Percentiles rank a stretch among this genome's conserved stretches.
phyloP scores from a whole-genome alignment of 2,888 invertebrate species.

The Pachymerium ferrugineum region DNA sequence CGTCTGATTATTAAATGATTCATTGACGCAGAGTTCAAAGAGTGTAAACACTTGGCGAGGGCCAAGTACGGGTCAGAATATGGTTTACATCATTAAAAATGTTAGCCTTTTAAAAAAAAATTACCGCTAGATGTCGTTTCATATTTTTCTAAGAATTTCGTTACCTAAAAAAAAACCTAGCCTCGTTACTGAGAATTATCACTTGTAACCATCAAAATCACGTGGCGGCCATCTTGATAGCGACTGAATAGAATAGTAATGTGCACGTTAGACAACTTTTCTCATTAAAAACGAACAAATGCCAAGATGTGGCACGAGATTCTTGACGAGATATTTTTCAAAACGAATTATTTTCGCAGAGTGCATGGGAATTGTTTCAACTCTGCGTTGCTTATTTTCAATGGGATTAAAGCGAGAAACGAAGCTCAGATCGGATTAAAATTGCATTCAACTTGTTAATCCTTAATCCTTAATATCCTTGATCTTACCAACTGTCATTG shows the following conservation, averaged over 20 bases:
- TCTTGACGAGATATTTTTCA: background rate
- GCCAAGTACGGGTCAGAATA: conserved; percentile 27
- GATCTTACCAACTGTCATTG: too few relatives aligned
- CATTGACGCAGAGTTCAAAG: conserved; percentile 15
- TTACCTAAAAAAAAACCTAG: too few relatives aligned
- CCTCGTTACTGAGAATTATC: background rate
- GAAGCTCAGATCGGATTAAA: background rate
- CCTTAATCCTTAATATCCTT: too few relatives aligned
- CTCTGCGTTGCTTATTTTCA: too few relatives aligned
- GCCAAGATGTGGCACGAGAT: background rate
- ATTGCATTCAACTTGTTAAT: background rate
- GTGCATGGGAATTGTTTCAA: background rate
- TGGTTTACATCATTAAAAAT: conserved; percentile 22
- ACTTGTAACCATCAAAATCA: background rate
- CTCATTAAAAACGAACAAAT: background rate
- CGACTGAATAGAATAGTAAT: too few relatives aligned
- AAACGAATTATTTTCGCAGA: background rate
- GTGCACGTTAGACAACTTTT: background rate
- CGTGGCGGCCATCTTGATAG: conserved; percentile 3
- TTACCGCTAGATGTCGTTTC: too few relatives aligned
- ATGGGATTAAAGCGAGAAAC: background rate
- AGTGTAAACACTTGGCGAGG: conserved; percentile 10
- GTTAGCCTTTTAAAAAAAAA: background rate
- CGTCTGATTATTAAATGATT: conserved; percentile 20
- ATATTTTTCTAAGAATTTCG: too few relatives aligned